Evolutionary conservation across 2,797 vertebrate species (phyloP).

Genomic region (Anisognathus igniventris): DNA sequence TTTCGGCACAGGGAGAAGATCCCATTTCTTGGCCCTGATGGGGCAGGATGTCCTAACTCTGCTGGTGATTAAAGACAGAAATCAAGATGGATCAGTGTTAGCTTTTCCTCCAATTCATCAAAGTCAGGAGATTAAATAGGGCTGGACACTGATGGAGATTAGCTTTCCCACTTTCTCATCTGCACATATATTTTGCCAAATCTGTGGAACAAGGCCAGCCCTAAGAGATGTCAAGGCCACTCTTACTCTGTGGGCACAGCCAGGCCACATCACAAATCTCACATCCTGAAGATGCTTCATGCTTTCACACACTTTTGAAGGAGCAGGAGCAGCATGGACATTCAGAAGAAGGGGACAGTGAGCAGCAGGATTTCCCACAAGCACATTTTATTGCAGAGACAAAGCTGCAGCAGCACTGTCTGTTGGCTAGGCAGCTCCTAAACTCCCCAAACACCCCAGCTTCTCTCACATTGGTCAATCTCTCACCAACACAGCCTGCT

Average conservation of each 20-base stretch:
- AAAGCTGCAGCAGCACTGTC: background rate
- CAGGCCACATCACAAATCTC: background rate
- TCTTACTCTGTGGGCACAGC: background rate
- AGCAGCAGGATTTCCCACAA: background rate
- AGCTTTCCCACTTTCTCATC: background rate
- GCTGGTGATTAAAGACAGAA: background rate
- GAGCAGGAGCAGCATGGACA: background rate
- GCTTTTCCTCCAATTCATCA: background rate
- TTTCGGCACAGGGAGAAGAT: background rate
- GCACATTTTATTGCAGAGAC: background rate
- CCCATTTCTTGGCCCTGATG: background rate
- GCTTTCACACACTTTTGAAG: background rate
- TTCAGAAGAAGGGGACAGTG: background rate
- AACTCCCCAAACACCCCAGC: background rate
- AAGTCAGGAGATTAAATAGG: background rate
- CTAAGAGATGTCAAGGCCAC: background rate
- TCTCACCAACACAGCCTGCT: background rate
- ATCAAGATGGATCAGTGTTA: background rate
- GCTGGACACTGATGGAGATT: background rate
- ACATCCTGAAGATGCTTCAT: background rate
- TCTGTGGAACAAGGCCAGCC: background rate
- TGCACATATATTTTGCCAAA: background rate
- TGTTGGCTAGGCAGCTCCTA: background rate
- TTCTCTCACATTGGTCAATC: background rate
- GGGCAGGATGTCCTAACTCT: background rate